Percentiles rank a stretch among this genome's conserved stretches.
These are phyloP conservation scores for Ectemnius continuus DNA, from an alignment of 2,888 invertebrate genomes.

Conservation along the genomic window DNA sequence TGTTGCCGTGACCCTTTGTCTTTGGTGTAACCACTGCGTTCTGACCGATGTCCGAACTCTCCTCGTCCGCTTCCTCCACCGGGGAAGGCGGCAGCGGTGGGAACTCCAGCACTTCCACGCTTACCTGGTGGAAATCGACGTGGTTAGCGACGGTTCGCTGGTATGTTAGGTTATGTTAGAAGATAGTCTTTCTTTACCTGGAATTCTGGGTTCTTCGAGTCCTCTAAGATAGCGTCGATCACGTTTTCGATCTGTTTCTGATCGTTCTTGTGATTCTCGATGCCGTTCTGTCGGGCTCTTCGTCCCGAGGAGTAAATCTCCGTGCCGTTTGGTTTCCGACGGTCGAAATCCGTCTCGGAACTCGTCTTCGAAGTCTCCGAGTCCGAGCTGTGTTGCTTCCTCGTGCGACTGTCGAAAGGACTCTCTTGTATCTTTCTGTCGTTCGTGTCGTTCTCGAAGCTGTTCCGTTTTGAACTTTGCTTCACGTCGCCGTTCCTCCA, in stretches of 20 bases:
- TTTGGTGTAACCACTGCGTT: constrained; percentile 53
- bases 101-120: constrained; percentile 85
- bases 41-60: constrained; percentile 83
- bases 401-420: constrained; percentile 56
- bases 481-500: constrained; percentile 66
- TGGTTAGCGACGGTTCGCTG: neutral
- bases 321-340: constrained; percentile 63
- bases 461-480: constrained; percentile 63
- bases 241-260: constrained; percentile 78
- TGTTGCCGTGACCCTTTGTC: constrained; percentile 66
- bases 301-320: constrained; percentile 69
- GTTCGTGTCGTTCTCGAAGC: constrained; percentile 64
- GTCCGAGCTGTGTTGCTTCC: constrained; percentile 67
- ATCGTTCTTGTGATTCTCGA: constrained; percentile 78
- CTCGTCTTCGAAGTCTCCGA: constrained; percentile 68
- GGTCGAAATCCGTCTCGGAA: constrained; percentile 66
- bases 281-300: constrained; percentile 74
- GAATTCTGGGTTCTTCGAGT: constrained; percentile 77
- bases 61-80: constrained; percentile 88
- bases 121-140: constrained; percentile 65
- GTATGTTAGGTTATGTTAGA: neutral
- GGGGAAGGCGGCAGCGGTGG: constrained; percentile 91
- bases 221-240: constrained; percentile 76
- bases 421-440: constrained; percentile 53
- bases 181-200: constrained; percentile 65